Base-by-base conservation (phyloP, 2,797 vertebrate genomes). In the Bryconaethiops microstoma region DNA sequence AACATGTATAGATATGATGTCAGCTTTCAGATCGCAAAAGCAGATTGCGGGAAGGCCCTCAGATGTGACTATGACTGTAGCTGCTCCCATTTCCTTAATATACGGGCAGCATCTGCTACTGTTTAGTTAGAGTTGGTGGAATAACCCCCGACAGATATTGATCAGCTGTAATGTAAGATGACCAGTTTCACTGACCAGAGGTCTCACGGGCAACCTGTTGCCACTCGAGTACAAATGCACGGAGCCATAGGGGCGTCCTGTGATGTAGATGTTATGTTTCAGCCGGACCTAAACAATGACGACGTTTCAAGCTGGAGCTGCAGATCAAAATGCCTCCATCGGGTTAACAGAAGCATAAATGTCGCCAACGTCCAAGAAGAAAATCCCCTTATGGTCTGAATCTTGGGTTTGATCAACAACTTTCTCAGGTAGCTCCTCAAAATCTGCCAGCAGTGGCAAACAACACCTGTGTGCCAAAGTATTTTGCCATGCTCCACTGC, bases 401-500 rank as follows among this genome's bases (percentile, higher is more conserved):
- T 86, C 80, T 88, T 12, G 14, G 57, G 88, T 93, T 91, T 90
- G 88, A 92, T 92, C 87, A 68, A 60, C 82, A 88, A 85, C 88
- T 88, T 84, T 72, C 82, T 60, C 76, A 75, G 85, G 80, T 86
- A 86, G 25, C 84, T 84, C 62, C 83, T 84, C 81, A 29, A 13
- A 79, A 86, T 87, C 81, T 90, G 88, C 71, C 35, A 72, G 65
- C 21, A 87, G 78, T 82, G 54, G 84, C 87, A 83, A 81, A 72
- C 83, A 87, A 89, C 91, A 93, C 93, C 94, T 94, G 93, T 84
- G 84, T 88, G 86, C 83, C 73, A 79, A 90, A 85, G 85, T 92
- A 90, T 93, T 92, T 93, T 86, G 91, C 89, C 68, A 83, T 52
- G 93, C 91, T 91, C 86, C 88, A 81, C 39, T 88, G 90, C 85